These are phyloP conservation scores for Esox lucius DNA, from an alignment of 2,797 vertebrate genomes.

Conservation along the genomic window DNA sequence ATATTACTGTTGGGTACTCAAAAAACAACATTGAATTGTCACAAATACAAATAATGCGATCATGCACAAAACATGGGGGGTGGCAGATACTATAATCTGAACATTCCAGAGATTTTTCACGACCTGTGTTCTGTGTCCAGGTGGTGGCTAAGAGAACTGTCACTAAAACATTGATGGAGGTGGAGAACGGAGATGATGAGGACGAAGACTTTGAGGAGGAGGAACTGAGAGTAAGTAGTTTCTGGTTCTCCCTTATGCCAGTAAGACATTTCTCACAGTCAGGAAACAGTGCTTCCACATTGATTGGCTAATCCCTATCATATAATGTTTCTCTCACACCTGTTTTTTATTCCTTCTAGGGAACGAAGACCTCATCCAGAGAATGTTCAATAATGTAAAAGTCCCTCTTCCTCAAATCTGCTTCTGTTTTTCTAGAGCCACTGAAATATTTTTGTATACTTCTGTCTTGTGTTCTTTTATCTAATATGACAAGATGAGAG, in stretches of 20 bases:
- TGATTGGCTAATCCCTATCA: no score
- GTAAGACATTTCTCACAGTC: neutral
- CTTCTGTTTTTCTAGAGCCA: constrained; percentile 67
- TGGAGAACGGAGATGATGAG: constrained; percentile 79
- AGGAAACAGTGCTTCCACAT: neutral
- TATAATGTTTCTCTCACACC: neutral
- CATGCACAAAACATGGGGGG: no score
- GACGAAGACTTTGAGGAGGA: constrained; percentile 84
- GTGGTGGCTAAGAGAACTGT: constrained; percentile 87
- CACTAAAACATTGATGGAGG: constrained; percentile 72
- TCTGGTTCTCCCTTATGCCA: neutral
- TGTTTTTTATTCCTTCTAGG: constrained; percentile 67
- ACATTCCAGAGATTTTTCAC: neutral
- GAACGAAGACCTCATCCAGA: constrained; percentile 83
- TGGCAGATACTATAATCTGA: neutral
- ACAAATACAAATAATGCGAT: no score
- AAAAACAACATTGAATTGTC: no score
- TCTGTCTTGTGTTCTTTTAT: constrained; percentile 59
- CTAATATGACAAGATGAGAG: constrained; percentile 29
- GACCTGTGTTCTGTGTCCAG: constrained; percentile 59
- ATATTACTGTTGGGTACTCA: neutral
- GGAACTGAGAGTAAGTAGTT: constrained; percentile 51
- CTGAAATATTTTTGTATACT: constrained; percentile 81
- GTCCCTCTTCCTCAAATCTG: constrained; percentile 29
- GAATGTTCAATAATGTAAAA: constrained; percentile 93